A percentile compares a stretch with the other conserved stretches of the same genome.
Evolutionary conservation across 2,113 vertebrate species (phyloP).

Genomic region (Oryzias javanicus): DNA sequence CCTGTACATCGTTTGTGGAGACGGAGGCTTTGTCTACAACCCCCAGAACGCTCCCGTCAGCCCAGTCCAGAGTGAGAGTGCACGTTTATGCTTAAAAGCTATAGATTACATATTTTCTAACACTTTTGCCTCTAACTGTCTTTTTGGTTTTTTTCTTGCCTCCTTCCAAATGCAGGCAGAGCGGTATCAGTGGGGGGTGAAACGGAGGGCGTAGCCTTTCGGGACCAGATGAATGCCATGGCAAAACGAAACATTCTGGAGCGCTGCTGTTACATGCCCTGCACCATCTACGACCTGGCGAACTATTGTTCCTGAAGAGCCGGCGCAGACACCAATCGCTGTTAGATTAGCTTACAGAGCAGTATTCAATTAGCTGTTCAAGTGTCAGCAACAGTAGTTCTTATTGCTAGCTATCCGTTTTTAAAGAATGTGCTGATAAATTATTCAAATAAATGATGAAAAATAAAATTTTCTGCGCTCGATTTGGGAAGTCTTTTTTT

Average conservation of each 20-base stretch:
- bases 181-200: slow-evolving; percentile 42
- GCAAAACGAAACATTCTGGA: slow-evolving; percentile 85
- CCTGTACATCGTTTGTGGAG: slow-evolving; percentile 84
- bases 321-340: neutral
- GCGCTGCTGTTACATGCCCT: slow-evolving; percentile 83
- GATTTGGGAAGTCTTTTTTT: too few species aligned
- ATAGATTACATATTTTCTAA: neutral
- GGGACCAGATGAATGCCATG: slow-evolving; percentile 72
- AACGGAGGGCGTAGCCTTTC: slow-evolving; percentile 65
- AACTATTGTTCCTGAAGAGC: slow-evolving; percentile 83
- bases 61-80: slow-evolving; percentile 74
- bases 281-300: slow-evolving; percentile 83
- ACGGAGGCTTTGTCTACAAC: slow-evolving; percentile 82
- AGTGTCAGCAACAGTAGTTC: neutral
- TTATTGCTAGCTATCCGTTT: slow-evolving; percentile 8
- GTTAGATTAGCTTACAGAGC: neutral
- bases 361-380: neutral
- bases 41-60: slow-evolving; percentile 71
- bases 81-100: neutral
- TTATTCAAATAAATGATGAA: too few species aligned
- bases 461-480: too few species aligned
- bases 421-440: neutral
- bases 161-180: slow-evolving; percentile 57
- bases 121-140: neutral
- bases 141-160: slow-evolving; percentile 38